Evolutionary conservation across 2,888 invertebrate species (phyloP), one percentile per base, ranked within the genome.

Genomic region (Ferrisia virgata): DNA sequence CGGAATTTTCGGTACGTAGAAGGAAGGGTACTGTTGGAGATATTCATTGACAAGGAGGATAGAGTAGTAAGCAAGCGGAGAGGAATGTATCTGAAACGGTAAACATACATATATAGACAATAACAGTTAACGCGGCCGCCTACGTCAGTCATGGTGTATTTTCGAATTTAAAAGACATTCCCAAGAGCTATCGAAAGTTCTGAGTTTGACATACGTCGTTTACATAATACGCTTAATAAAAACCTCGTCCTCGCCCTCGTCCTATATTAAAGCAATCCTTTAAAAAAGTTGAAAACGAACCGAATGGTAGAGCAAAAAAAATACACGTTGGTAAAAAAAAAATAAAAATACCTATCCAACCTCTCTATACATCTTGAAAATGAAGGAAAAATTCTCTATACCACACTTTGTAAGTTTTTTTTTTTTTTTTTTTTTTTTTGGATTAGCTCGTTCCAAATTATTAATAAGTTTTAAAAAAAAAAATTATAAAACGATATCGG

Each of bases 131-230:
- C 64, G 64, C 64, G 28, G 15, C 64, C 64, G 64, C 64, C 64
- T 64, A 64, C 64, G 64, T 64, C 64, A 64, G 28, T 64, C 64
- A 28, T 28, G 64, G 25, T 58, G 64, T 64, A 64, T 64, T 64
- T 64, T 64, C 31, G 64, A 64, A 64, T 64, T 64, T 64, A 64
- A 64, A 64, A 64, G 64, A 64, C 64, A 64, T 64, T 64, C 64
- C 64, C 64, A 64, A 64, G 64, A 64, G 64, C 64, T 64, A 64
- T 64, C 64, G 64, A 28, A 64, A 64, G 64, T 28, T 64, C 28
- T 64, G 64, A 64, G 9, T 64, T 64, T 64, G 64, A 64, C 64
- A 64, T 64, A 64, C 64, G 64, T 64, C 64, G 64, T 18, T 64
- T 64, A 64, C 64, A 25, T 64, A 28, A 64, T 28, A 64, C 28